Conservation (phyloP, 2,113 vertebrate genomes). For the Hirundichthys speculiger region DNA sequence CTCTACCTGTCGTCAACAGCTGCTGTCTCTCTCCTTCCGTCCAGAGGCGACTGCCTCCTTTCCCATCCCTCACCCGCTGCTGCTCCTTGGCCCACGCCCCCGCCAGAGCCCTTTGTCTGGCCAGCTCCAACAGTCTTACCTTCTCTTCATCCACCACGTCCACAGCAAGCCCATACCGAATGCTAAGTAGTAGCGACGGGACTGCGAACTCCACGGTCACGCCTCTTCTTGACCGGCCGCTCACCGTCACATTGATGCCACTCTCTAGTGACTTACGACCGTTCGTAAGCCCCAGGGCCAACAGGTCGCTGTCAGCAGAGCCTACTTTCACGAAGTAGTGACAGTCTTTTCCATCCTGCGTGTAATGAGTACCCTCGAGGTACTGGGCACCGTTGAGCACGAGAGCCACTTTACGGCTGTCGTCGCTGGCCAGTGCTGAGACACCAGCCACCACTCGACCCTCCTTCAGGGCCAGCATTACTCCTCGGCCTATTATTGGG, state of each 20-base stretch:
- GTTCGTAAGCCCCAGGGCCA: conserved; percentile 90
- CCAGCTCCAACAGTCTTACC: conserved; percentile 92
- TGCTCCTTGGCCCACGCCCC: conserved; percentile 95
- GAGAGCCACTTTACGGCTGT: conserved; percentile 92
- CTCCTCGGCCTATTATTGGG: conserved; percentile 93
- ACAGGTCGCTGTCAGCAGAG: conserved; percentile 90
- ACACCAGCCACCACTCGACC: conserved; percentile 89
- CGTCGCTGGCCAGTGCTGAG: conserved; percentile 90
- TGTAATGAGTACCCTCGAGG: conserved; percentile 96
- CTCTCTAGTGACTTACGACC: conserved; percentile 93
- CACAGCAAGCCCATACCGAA: conserved; percentile 91
- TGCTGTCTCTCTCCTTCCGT: conserved; percentile 98
- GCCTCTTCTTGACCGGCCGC: conserved; percentile 91
- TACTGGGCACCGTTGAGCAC: conserved; percentile 95
- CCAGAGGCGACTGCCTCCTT: conserved; percentile 95
- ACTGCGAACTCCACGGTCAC: conserved; percentile 93
- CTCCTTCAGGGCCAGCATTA: conserved; percentile 97
- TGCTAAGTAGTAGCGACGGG: conserved; percentile 88
- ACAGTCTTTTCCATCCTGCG: conserved; percentile 92
- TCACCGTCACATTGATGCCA: conserved; percentile 94
- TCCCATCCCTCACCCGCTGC: conserved; percentile 91
- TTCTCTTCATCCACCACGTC: conserved; percentile 96
- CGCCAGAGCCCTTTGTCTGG: conserved; percentile 90
- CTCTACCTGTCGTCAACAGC: conserved; percentile 91
- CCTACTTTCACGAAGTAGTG: conserved; percentile 98